phyloP scores from a whole-genome alignment of 2,888 invertebrate genomes.

The Elegia similella region DNA sequence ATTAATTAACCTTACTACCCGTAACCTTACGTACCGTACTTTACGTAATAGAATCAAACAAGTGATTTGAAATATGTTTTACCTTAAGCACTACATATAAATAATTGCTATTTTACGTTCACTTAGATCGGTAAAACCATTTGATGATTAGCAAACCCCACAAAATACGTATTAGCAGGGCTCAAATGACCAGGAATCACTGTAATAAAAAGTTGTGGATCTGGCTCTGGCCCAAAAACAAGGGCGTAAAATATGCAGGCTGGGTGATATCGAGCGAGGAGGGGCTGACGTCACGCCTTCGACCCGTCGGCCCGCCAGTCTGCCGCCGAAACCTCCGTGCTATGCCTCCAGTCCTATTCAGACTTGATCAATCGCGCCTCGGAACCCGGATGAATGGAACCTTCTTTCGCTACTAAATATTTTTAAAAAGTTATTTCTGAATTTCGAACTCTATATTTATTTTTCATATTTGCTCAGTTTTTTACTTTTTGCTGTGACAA shows the following conservation, averaged over 20 bases:
- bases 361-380: conserved; percentile 57
- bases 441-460: conserved; percentile 25
- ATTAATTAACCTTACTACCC: too few species aligned
- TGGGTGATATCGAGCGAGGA: conserved; percentile 41
- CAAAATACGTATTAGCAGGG: conserved; percentile 30
- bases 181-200: conserved; percentile 28
- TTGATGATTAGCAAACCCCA: conserved; percentile 27
- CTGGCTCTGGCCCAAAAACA: conserved; percentile 56
- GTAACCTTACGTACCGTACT: too few species aligned
- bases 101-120: neutral
- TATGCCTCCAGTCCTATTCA: conserved; percentile 44
- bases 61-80: neutral
- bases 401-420: conserved; percentile 9
- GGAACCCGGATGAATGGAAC: conserved; percentile 27
- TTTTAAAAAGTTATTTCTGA: conserved; percentile 12
- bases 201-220: conserved; percentile 44
- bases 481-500: conserved; percentile 26
- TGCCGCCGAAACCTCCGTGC: conserved; percentile 55
- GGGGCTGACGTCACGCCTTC: conserved; percentile 64
- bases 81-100: neutral
- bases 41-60: too few species aligned
- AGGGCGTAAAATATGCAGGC: conserved; percentile 67
- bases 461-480: neutral
- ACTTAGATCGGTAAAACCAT: neutral
- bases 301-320: conserved; percentile 65